Evolutionary conservation across 2,113 vertebrate species (phyloP), one percentile per base, ranked within the genome.

Genomic region (Chlorocebus sabaeus): DNA sequence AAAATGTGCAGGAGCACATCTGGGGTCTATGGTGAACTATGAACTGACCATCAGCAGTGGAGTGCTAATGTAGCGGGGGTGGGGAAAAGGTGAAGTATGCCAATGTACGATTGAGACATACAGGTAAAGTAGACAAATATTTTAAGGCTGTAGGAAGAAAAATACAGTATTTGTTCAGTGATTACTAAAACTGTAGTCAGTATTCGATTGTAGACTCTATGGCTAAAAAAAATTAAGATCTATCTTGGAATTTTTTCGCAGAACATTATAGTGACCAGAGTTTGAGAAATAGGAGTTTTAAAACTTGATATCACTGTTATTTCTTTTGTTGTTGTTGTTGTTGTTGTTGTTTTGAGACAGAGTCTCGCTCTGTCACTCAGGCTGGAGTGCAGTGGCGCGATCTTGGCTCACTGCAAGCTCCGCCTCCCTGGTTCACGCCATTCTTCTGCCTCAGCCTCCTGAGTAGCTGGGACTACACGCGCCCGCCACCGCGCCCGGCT

Each of bases 211-310:
- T n/a, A 32, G 10, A 32, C 20, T 50, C 3, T 75, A 6, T 70
- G 17, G 8, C 7, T 92, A 90, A 70, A 6, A 48, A 93, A 72
- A 91, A 67, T 61, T 20, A 92, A 95, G 12, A 30, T 61, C 25
- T 84, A 30, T 55, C 25, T 84, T 79, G 6, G 0, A 72, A 75
- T 6, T 25, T 78, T 94, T 91, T 87, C 45, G 23, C 6, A 90
- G 38, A 91, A 50, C 35, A 27, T 84, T 84, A 67, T 52, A 32
- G 18, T 70, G 10, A 92, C 43, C 27, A 84, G 12, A 81, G 2
- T 70, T 91, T 97, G 43, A 95, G 50, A 72, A 95, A 64, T 1
- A 25, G 18, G 13, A 79, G 5, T 13, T 93, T 91, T 95, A 87
- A 86, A 95, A 27, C 18, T 95, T 76, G 9, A 0, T 43, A 88